Percentiles rank a stretch among this genome's conserved stretches.
Conservation (phyloP, 2,888 invertebrate genomes). For the Pachymerium ferrugineum region DNA sequence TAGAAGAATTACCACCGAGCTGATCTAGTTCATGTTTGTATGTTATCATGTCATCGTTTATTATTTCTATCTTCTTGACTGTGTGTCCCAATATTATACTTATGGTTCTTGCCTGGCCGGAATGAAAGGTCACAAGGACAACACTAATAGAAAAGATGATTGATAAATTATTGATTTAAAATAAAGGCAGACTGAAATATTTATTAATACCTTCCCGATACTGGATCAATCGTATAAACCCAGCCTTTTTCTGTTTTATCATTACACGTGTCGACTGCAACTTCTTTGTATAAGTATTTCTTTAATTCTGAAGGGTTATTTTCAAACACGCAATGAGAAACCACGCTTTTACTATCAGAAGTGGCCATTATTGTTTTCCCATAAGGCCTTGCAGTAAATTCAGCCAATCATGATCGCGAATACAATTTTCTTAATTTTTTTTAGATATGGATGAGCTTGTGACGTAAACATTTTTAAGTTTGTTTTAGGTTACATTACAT, state of each 20-base stretch:
- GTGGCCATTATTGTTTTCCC: too few relatives aligned
- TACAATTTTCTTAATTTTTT: too few relatives aligned
- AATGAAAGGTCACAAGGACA: background rate
- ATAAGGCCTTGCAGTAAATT: too few relatives aligned
- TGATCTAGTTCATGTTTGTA: background rate
- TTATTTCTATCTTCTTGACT: background rate
- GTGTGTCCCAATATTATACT: slow-evolving; percentile 23
- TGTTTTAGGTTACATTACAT: too few relatives aligned
- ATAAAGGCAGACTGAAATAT: slow-evolving; percentile 4
- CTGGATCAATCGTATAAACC: slow-evolving; percentile 31
- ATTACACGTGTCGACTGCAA: background rate
- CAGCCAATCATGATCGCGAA: too few relatives aligned
- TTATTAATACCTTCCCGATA: background rate
- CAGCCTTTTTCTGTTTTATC: background rate
- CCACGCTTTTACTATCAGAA: too few relatives aligned
- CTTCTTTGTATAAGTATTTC: slow-evolving; percentile 25
- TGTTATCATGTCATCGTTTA: background rate
- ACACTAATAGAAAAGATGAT: background rate
- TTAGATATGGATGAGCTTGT: too few relatives aligned
- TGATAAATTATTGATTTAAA: background rate
- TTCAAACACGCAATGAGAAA: slow-evolving; percentile 27
- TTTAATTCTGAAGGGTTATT: slow-evolving; percentile 21
- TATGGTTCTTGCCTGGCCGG: background rate
- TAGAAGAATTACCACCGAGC: background rate
- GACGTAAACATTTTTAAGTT: too few relatives aligned